These are phyloP conservation scores for Pycnomerus fuliginosus DNA, from an alignment of 2,888 invertebrate genomes.

Conservation along the genomic window DNA sequence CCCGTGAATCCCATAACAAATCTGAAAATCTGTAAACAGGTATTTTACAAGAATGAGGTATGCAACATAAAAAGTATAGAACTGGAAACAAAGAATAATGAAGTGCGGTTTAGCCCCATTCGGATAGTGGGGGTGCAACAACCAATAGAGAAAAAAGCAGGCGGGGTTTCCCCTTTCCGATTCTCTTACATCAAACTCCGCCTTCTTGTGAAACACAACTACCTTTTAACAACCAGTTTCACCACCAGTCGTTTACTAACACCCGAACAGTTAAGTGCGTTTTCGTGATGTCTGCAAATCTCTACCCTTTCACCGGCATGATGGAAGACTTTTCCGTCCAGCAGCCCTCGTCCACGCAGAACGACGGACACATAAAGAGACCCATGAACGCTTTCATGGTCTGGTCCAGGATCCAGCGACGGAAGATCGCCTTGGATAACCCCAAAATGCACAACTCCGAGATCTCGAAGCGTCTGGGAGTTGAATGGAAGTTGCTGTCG, in stretches of 20 bases:
- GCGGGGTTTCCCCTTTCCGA: slow-evolving; percentile 40
- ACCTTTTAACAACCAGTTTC: slow-evolving; percentile 32
- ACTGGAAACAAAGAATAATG: slow-evolving; percentile 31
- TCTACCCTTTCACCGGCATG: slow-evolving; percentile 43
- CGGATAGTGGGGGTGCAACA: slow-evolving; percentile 37
- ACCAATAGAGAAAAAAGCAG: slow-evolving; percentile 48
- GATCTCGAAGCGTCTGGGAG: slow-evolving; percentile 88
- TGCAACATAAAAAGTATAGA: slow-evolving; percentile 3
- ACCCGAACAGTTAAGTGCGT: slow-evolving; percentile 25
- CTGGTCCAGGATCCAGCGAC: slow-evolving; percentile 88
- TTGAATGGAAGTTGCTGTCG: slow-evolving; percentile 88
- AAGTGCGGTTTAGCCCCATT: slow-evolving; percentile 32
- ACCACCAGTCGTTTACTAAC: slow-evolving; percentile 40
- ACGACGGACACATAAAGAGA: slow-evolving; percentile 82
- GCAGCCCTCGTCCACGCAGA: slow-evolving; percentile 28
- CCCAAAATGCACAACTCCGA: slow-evolving; percentile 91
- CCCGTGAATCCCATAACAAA: slow-evolving; percentile 3
- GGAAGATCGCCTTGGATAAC: slow-evolving; percentile 91
- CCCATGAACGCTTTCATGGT: slow-evolving; percentile 99
- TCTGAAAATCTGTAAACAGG: slow-evolving; percentile 12
- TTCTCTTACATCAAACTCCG: slow-evolving; percentile 39
- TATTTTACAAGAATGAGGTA: slow-evolving; percentile 1
- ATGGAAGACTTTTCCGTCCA: slow-evolving; percentile 45
- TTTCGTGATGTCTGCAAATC: slow-evolving; percentile 33
- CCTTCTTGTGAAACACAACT: slow-evolving; percentile 34